phyloP scores from a whole-genome alignment of 2,797 vertebrate genomes.

The Sebastes hubbsi region DNA sequence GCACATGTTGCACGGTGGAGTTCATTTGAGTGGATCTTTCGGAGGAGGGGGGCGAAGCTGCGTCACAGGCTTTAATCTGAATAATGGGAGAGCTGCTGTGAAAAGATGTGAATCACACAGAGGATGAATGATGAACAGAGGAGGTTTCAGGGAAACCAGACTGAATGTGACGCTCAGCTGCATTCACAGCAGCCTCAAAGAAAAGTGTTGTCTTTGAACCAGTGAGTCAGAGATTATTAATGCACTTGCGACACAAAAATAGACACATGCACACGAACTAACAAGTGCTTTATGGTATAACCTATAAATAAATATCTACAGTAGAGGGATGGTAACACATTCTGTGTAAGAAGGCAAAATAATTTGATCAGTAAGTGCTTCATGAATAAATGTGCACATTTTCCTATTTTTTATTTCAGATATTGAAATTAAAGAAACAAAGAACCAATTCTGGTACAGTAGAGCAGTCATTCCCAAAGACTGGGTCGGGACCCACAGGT shows the following conservation, averaged over 20 bases:
- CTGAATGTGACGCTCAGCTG: not conserved
- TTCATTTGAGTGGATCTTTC: slow-evolving; percentile 14
- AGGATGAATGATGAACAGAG: not conserved
- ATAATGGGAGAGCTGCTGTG: slow-evolving; percentile 25
- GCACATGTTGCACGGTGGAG: not conserved
- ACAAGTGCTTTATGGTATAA: not conserved
- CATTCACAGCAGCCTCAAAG: not conserved
- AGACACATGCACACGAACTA: no score
- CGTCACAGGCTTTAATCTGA: slow-evolving; percentile 32
- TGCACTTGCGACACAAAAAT: not conserved
- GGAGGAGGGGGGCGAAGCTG: not conserved
- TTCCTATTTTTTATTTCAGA: not conserved
- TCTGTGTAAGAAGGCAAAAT: not conserved
- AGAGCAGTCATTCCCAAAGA: no score
- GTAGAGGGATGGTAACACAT: not conserved
- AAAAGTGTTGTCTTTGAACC: not conserved
- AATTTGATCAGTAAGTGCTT: not conserved
- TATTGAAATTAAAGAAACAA: not conserved
- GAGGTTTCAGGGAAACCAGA: slow-evolving; percentile 18
- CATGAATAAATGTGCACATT: not conserved
- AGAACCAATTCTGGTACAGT: not conserved
- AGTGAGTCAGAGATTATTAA: not conserved
- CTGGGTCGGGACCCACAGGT: no score
- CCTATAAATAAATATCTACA: not conserved
- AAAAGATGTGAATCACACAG: slow-evolving; percentile 35